Base-by-base conservation (phyloP, 1,140 invertebrate genomes). In the Cryptotermes secundus region DNA sequence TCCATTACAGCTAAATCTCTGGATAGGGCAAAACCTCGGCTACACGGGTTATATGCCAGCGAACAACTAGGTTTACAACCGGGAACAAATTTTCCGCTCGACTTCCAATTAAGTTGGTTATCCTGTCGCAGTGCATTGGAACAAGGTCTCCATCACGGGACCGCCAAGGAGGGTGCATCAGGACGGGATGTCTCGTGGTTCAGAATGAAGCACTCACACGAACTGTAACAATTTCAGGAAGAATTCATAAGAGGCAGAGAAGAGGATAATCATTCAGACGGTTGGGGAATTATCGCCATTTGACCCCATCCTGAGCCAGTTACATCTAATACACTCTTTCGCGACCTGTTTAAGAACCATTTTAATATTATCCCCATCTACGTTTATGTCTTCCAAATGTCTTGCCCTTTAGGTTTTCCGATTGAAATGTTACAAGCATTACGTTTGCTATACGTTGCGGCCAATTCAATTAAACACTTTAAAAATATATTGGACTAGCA, bases 1-100 rank as follows among this genome's bases (percentile, higher is more conserved):
- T 72, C 59, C 59, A 72, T 72, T 72, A 72, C 9, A 31, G 59
- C 59, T 72, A 72, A 72, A 72, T 72, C 59, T 72, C 80, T 35
- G 80, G 38, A 35, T 35, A 24, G 34, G 34, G 80, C 35, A 81
- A 42, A 81, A 26, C 80, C 34, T 12, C 83, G 26, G 83, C 34
- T 83, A 83, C 83, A 83, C 59, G 83, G 83, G 83, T 83, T 83
- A 65, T 72, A 65, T 59, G 45, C 83, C 36, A 79, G 83, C 35
- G 83, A 83, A 83, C 83, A 83, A 83, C 83, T 83, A 45, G 83
- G 35, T 83, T 83, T 83, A 83, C 83, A 72, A 83, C 49, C 53
- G 83, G 83, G 83, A 83, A 72, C 49, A 83, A 83, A 83, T 83
- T 83, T 83, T 83, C 49, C 83, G 53, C 83, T 36, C 53, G 49